Percentiles rank a stretch among this genome's conserved stretches.
Conservation (phyloP, 1,140 invertebrate species). For the Drosophila kanapiae region DNA sequence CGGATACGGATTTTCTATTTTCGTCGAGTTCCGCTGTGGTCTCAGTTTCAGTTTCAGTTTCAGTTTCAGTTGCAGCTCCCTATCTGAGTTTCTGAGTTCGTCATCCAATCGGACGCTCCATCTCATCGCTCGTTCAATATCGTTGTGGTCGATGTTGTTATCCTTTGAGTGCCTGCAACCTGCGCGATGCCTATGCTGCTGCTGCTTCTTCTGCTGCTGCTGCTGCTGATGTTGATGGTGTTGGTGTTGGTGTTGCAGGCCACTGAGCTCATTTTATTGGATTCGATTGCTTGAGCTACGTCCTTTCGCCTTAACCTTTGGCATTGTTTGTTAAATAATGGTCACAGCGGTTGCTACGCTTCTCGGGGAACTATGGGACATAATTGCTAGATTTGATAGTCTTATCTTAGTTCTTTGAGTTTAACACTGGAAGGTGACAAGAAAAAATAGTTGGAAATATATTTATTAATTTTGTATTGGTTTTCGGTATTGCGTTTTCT, state of each 20-base stretch:
- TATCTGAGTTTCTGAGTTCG: slow-evolving; percentile 47
- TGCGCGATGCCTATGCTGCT: slow-evolving; percentile 37
- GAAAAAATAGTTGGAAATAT: background rate
- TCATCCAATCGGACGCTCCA: slow-evolving; percentile 72
- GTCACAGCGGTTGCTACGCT: slow-evolving; percentile 30
- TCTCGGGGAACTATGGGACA: slow-evolving; percentile 46
- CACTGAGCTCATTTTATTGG: slow-evolving; percentile 64
- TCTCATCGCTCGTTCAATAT: slow-evolving; percentile 55
- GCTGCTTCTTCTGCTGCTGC: slow-evolving; percentile 3
- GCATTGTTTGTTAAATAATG: slow-evolving; percentile 61
- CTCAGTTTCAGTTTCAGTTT: slow-evolving; percentile 18
- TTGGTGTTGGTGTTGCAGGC: slow-evolving; percentile 46
- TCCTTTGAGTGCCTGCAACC: slow-evolving; percentile 53
- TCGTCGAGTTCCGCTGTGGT: slow-evolving; percentile 31
- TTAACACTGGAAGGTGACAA: slow-evolving; percentile 41
- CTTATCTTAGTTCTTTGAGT: slow-evolving; percentile 44
- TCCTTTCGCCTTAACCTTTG: slow-evolving; percentile 54
- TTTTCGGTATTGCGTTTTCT: background rate
- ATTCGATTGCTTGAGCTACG: slow-evolving; percentile 44
- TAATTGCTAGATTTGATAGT: slow-evolving; percentile 35
- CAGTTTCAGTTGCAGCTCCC: slow-evolving; percentile 36
- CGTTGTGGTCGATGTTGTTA: slow-evolving; percentile 37
- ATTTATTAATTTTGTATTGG: background rate
- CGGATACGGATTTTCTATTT: slow-evolving; percentile 39
- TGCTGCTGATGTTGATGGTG: slow-evolving; percentile 36